A percentile compares a stretch with the other conserved stretches of the same genome.
Evolutionary conservation across 2,797 vertebrate species (phyloP).

Genomic region (Echiichthys vipera): DNA sequence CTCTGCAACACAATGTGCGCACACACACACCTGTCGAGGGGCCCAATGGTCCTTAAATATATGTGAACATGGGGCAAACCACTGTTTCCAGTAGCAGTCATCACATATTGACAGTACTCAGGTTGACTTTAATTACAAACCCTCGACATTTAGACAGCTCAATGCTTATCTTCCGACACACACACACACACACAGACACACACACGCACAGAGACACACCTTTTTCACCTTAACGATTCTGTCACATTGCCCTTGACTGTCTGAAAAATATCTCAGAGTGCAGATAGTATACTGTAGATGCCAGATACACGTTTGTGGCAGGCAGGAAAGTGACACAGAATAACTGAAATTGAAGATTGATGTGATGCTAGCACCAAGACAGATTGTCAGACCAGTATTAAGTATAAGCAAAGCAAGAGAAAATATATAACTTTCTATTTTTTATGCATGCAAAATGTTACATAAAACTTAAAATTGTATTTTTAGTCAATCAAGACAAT

Average conservation of each 20-base stretch:
- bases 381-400: slow-evolving; percentile 22
- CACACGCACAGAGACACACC: slow-evolving; percentile 30
- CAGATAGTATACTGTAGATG: slow-evolving; percentile 33
- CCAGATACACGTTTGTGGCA: slow-evolving; percentile 47
- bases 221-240: slow-evolving; percentile 49
- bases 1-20: slow-evolving; percentile 23
- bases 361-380: slow-evolving; percentile 27
- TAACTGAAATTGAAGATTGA: slow-evolving; percentile 66
- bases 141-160: slow-evolving; percentile 67
- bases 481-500: not conserved
- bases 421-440: slow-evolving; percentile 3
- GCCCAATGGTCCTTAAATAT: slow-evolving; percentile 68
- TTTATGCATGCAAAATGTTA: not conserved
- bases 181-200: slow-evolving; percentile 10
- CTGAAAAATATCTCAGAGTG: slow-evolving; percentile 47
- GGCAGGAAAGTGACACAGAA: slow-evolving; percentile 35
- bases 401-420: slow-evolving; percentile 5
- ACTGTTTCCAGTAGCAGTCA: slow-evolving; percentile 60
- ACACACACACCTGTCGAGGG: slow-evolving; percentile 42
- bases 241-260: slow-evolving; percentile 63
- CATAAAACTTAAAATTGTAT: not conserved
- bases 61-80: slow-evolving; percentile 47
- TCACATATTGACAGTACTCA: slow-evolving; percentile 70
- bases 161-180: slow-evolving; percentile 42
- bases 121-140: slow-evolving; percentile 73